Evolutionary conservation across 2,888 invertebrate species (phyloP), one percentile per base, ranked within the genome.

Genomic region (Ashinkailepas kermadecensis): DNA sequence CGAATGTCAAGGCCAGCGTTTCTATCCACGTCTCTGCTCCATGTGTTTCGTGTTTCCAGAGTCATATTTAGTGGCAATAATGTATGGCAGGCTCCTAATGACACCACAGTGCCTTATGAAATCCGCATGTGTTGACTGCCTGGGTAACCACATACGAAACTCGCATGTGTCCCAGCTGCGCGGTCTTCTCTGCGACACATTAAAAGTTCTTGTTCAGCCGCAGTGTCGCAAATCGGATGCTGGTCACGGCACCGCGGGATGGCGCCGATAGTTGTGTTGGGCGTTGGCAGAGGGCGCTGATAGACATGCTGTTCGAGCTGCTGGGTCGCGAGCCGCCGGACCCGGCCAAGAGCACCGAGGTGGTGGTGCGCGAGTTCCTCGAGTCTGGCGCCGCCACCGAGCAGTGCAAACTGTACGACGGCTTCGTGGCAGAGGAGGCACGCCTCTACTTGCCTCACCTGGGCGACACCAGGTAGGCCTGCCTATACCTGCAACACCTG

Each of bases 401-500:
- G 84, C 90, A 92, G 0, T 98, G 97, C 96, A 91, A 94, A 85
- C 88, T 98, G 57, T 93, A 92, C 85, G 96, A 97, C 87, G 97
- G 96, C 64, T 98, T 98, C 87, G 94, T 98, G n/a, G 95, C 94
- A 21, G 93, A 94, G 82, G 98, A 98, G 89, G 97, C 96, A 80
- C 91, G 91, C 82, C 91, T 91, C 81, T 92, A 97, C 85, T 88
- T 98, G 87, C 96, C 97, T 83, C 94, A 95, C 87, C 90, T 96
- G 83, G 93, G 95, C 81, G 92, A 92, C 84, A 92, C 87, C 82
- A 88, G 89, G 88, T 88, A 84, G 82, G 82, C 10, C 81, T 80
- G 83, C 83, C 81, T 85, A 12, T 78, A 23, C 56, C 78, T 78
- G 78, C 78, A 11, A 23, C 78, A 57, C 58, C 12, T 78, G 78